A percentile compares a stretch with the other conserved stretches of the same genome.
Conservation (phyloP, 2,113 vertebrate species). For the Alaudala cheleensis region DNA sequence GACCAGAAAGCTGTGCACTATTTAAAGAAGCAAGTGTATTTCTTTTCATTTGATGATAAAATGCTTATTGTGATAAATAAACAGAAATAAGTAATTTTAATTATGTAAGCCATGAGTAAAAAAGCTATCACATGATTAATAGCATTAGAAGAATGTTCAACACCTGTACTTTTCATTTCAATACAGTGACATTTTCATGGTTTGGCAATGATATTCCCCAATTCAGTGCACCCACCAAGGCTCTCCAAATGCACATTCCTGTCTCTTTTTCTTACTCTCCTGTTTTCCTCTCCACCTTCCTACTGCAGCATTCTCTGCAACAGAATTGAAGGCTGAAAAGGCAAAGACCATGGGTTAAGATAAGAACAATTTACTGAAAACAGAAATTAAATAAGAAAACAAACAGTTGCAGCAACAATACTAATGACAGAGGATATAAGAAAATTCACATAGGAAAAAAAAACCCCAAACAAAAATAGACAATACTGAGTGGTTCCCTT, state of each 20-base stretch:
- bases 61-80: not conserved
- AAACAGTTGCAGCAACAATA: not conserved
- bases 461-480: too few relatives aligned
- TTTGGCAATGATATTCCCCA: not conserved
- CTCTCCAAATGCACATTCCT: not conserved
- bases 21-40: not conserved
- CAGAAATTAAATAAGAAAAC: not conserved
- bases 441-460: not conserved
- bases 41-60: not conserved
- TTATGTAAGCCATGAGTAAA: not conserved
- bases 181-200: not conserved
- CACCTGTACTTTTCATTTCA: not conserved
- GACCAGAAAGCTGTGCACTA: not conserved
- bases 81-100: not conserved
- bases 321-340: not conserved
- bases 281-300: not conserved
- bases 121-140: not conserved
- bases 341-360: not conserved
- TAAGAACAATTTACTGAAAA: not conserved
- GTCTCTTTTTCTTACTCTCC: not conserved
- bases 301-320: too few relatives aligned
- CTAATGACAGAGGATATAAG: not conserved
- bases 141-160: not conserved
- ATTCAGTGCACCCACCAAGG: not conserved
- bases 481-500: not conserved